Evolutionary conservation across 1,140 invertebrate genomes (phyloP).

Genomic region (Scaptomyza montana): DNA sequence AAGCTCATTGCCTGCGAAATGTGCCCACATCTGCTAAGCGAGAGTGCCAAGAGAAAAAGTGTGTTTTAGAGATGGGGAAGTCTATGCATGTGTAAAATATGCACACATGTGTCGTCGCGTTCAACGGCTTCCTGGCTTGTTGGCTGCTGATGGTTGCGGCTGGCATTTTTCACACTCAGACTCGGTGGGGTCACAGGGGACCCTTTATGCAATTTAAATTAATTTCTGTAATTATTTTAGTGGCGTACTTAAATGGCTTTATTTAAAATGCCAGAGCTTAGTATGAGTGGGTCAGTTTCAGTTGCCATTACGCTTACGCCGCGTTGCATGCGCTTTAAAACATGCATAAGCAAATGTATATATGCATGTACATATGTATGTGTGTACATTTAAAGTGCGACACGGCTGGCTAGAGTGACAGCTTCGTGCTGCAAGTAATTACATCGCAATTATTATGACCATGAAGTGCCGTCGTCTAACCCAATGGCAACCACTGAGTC

Average conservation of each 20-base stretch:
- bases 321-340: constrained; percentile 64
- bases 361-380: too few species aligned
- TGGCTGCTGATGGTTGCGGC: neutral
- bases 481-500: neutral
- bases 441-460: constrained; percentile 60
- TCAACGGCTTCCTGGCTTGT: neutral
- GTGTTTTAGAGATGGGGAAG: neutral
- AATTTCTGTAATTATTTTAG: constrained; percentile 79
- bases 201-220: constrained; percentile 77
- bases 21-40: constrained; percentile 62
- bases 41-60: neutral
- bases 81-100: constrained; percentile 62
- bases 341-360: constrained; percentile 39
- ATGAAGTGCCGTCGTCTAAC: constrained; percentile 29
- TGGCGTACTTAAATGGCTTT: constrained; percentile 59
- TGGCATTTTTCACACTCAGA: constrained; percentile 47
- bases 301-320: constrained; percentile 57
- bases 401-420: constrained; percentile 55
- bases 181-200: too few species aligned
- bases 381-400: constrained; percentile 23
- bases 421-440: constrained; percentile 75
- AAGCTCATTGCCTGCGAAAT: constrained; percentile 79
- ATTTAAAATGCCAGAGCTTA: constrained; percentile 45
- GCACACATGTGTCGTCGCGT: constrained; percentile 42
- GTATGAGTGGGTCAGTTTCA: neutral